Evolutionary conservation across 2,797 vertebrate species (phyloP).

Genomic region (Falco rusticolus): DNA sequence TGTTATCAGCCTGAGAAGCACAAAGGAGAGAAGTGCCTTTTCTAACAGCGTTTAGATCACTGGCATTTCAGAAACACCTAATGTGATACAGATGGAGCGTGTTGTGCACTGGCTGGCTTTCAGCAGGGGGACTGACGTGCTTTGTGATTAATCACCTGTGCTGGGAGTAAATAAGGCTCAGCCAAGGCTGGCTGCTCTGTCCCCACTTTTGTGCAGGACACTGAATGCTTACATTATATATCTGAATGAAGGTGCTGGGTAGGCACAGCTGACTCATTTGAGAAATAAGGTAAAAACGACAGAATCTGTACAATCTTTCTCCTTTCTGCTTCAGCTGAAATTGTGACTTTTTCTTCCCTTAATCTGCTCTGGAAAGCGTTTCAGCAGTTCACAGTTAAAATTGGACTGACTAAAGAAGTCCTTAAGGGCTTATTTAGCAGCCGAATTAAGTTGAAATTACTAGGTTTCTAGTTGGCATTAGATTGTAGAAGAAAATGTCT

Average conservation of each 20-base stretch:
- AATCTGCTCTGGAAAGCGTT: slow-evolving; percentile 24
- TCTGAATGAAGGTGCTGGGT: neutral
- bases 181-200: neutral
- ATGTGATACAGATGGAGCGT: slow-evolving; percentile 68
- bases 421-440: slow-evolving; percentile 25
- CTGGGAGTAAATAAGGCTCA: neutral
- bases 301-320: neutral
- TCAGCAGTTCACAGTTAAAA: slow-evolving; percentile 33
- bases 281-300: slow-evolving; percentile 2
- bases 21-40: slow-evolving; percentile 36
- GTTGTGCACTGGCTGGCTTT: slow-evolving; percentile 53
- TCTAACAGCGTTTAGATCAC: slow-evolving; percentile 35
- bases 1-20: slow-evolving; percentile 46
- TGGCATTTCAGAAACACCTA: slow-evolving; percentile 67
- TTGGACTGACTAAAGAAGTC: neutral
- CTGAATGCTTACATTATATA: neutral
- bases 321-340: neutral
- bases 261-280: neutral
- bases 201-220: neutral
- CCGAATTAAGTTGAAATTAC: slow-evolving; percentile 33
- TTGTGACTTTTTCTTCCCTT: neutral
- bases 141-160: slow-evolving; percentile 73
- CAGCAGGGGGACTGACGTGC: neutral
- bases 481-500: slow-evolving; percentile 15
- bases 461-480: slow-evolving; percentile 14